phyloP scores from a whole-genome alignment of 2,797 vertebrate species.

The Anableps anableps region DNA sequence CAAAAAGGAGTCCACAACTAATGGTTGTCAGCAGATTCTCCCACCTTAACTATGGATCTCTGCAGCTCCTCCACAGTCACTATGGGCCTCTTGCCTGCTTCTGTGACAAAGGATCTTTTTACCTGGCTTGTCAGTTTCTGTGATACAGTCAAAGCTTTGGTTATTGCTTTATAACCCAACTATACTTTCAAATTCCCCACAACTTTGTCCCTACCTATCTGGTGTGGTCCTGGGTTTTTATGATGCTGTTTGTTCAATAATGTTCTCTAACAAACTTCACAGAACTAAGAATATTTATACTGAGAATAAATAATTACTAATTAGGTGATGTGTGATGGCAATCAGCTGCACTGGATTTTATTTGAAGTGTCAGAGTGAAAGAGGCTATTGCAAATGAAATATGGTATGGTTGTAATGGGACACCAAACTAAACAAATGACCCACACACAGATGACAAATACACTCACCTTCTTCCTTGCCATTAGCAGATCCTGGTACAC shows the following conservation, averaged over 20 bases:
- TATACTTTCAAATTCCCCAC: too few species aligned
- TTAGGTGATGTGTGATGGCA: background rate
- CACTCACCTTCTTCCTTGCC: constrained; percentile 93
- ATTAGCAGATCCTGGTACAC: constrained; percentile 95
- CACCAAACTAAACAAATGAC: background rate
- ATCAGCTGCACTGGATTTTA: background rate
- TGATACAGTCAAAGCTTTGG: background rate
- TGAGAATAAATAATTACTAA: background rate
- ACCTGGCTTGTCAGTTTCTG: background rate
- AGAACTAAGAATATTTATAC: background rate
- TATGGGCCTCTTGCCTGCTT: background rate
- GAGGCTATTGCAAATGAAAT: background rate
- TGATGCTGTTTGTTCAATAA: background rate
- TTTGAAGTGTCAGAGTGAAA: background rate
- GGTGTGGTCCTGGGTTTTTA: background rate
- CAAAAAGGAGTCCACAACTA: background rate
- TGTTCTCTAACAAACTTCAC: background rate
- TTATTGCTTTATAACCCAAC: background rate
- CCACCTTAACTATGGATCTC: background rate
- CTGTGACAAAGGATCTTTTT: background rate
- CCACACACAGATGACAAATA: background rate
- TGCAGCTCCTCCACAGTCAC: background rate
- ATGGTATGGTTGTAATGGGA: background rate
- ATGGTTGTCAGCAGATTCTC: background rate
- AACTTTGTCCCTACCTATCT: background rate